Evolutionary conservation across 2,113 vertebrate species (phyloP), one percentile per base, ranked within the genome.

Genomic region (Fukomys damarensis): DNA sequence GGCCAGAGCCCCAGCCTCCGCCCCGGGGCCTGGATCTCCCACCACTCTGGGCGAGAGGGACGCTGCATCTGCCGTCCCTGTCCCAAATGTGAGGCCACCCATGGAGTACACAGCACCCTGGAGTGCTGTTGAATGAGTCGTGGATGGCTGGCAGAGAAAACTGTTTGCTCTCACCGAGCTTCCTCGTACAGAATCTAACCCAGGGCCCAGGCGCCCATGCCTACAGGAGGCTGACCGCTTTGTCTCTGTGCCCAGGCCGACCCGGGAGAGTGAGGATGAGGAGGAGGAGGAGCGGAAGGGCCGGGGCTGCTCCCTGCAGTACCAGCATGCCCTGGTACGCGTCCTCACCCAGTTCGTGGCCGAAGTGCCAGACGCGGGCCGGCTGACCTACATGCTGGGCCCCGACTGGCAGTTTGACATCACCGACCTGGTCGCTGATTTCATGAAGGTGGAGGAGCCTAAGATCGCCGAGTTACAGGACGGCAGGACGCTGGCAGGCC

Each of bases 351-450:
- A 99, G 98, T 99, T 99, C 30, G 99, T 99, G 56, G 99, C 99
- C 0, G 99, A 99, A 84, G 98, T 99, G 0, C 98, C 99, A 0
- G 99, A 99, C 86, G 38, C 97, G 0, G 99, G 99, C 5, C 99
- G 99, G 91, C 98, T 99, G 95, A 99, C 98, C 92, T 99, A 99
- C 97, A 98, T 99, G 99, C 98, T 99, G 96, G 99, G 99, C 30
- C 97, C 99, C 0, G 99, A 99, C 98, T 99, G 99, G 99, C 99
- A 99, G 96, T 99, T 99, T 0, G 99, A 99, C 97, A 99, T 99
- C 98, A 99, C 99, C 0, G 98, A 99, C 79, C 98, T 99, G 10
- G 99, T 99, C 79, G 91, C 98, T 0, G 99, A 99, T 2, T 99
- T 99, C 98, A 98, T 99, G 97, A 99, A 99, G 98, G 99, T 99